Percentiles rank a stretch among this genome's conserved stretches.
These are phyloP conservation scores for Branchellion lobata DNA, from an alignment of 2,888 invertebrate species.

Conservation along the genomic window DNA sequence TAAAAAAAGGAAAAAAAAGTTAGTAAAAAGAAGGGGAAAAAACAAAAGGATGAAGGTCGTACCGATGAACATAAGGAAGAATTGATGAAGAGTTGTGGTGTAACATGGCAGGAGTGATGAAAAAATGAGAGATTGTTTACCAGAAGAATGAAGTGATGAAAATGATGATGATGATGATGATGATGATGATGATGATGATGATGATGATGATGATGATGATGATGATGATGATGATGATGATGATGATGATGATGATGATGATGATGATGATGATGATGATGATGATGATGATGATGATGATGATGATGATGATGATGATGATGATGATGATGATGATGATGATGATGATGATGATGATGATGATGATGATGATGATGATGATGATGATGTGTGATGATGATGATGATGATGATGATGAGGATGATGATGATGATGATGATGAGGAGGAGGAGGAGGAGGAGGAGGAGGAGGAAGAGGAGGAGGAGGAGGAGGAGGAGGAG, in stretches of 20 bases:
- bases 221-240: too few species aligned
- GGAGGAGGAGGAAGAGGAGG: slow-evolving; percentile 38
- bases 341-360: slow-evolving; percentile 40
- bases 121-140: too few species aligned
- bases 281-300: slow-evolving; percentile 44
- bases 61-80: too few species aligned
- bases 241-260: slow-evolving; percentile 19
- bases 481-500: slow-evolving; percentile 20
- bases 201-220: too few species aligned
- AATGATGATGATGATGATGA: too few species aligned
- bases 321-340: slow-evolving; percentile 43
- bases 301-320: background rate
- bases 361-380: slow-evolving; percentile 41
- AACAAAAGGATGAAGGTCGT: too few species aligned
- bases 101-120: too few species aligned
- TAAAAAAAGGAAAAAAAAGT: too few species aligned
- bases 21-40: too few species aligned
- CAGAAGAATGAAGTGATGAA: too few species aligned
- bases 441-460: slow-evolving; percentile 38
- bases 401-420: slow-evolving; percentile 37
- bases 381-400: slow-evolving; percentile 36
- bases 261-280: slow-evolving; percentile 41
- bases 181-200: too few species aligned
- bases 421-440: slow-evolving; percentile 27
- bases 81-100: too few species aligned